These are phyloP conservation scores for Meteorus sp. DNA, from an alignment of 1,140 invertebrate genomes.

Conservation along the genomic window DNA sequence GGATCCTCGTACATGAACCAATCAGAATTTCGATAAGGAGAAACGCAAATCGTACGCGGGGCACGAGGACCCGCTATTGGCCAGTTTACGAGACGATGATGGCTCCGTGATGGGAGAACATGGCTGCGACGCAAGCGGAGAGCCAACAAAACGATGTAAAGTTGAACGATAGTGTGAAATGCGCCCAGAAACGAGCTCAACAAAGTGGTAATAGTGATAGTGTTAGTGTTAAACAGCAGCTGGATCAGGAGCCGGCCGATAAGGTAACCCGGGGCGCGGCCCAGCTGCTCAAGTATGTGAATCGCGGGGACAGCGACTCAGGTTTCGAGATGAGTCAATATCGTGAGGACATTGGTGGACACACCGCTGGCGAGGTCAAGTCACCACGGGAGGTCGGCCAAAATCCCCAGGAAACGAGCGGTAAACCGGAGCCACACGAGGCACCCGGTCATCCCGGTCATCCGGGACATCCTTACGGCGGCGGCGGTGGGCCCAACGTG, in stretches of 20 bases:
- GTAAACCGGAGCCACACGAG: constrained; percentile 49
- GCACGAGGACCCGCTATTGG: constrained; percentile 46
- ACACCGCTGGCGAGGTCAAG: constrained; percentile 55
- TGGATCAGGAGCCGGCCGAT: constrained; percentile 50
- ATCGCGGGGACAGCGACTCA: constrained; percentile 44
- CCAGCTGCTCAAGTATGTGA: constrained; percentile 56
- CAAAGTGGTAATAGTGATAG: constrained; percentile 51
- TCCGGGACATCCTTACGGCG: constrained; percentile 39
- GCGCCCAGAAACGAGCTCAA: constrained; percentile 54
- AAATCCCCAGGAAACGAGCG: constrained; percentile 45
- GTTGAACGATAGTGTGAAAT: constrained; percentile 58
- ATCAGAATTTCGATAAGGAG: constrained; percentile 40
- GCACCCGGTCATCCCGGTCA: constrained; percentile 39
- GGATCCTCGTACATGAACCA: constrained; percentile 29
- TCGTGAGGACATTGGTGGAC: constrained; percentile 57
- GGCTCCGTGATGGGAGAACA: constrained; percentile 56
- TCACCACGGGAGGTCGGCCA: constrained; percentile 49
- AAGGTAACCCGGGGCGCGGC: constrained; percentile 52
- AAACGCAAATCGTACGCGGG: constrained; percentile 42
- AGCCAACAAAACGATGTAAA: constrained; percentile 64
- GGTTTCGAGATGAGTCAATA: constrained; percentile 61
- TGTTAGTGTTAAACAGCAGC: constrained; percentile 50
- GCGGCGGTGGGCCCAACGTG: constrained; percentile 24
- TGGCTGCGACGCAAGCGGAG: constrained; percentile 65
- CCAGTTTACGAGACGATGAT: constrained; percentile 45